Evolutionary conservation across 2,113 vertebrate species (phyloP).

Genomic region (Redunca redunca): DNA sequence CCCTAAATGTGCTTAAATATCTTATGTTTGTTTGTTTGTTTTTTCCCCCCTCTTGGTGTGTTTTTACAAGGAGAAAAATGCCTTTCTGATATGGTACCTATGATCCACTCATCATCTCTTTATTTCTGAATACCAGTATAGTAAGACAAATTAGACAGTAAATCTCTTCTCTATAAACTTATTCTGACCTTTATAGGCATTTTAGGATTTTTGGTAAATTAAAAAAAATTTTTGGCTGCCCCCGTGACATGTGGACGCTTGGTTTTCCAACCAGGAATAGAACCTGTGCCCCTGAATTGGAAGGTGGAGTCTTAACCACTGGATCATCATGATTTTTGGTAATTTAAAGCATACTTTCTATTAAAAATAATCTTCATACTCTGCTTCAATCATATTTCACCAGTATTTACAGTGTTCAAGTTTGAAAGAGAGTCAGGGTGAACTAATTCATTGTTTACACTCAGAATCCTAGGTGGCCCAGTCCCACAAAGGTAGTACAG

Average conservation of each 20-base stretch:
- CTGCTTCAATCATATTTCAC: conserved; percentile 70
- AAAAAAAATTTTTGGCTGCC: not conserved
- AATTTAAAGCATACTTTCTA: conserved; percentile 31
- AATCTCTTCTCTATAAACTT: conserved; percentile 41
- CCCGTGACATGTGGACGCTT: not conserved
- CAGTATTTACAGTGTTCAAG: conserved; percentile 76
- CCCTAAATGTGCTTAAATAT: not conserved
- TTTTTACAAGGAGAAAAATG: conserved; percentile 10
- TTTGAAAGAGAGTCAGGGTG: conserved; percentile 76
- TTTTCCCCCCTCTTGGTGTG: not conserved
- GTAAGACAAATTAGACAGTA: not conserved
- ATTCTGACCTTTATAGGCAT: not conserved
- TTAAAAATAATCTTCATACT: conserved; percentile 64
- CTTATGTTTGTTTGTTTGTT: not conserved
- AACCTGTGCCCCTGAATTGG: not conserved
- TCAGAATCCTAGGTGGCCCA: conserved; percentile 78
- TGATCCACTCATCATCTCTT: not conserved
- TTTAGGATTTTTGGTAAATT: conserved; percentile 26
- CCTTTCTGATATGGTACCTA: not conserved
- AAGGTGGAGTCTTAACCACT: not conserved
- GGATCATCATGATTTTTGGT: not conserved
- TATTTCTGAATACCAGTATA: conserved; percentile 16
- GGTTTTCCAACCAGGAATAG: not conserved
- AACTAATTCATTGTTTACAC: conserved; percentile 81
- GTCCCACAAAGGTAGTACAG: conserved; percentile 77